Base-by-base conservation (phyloP, 2,888 invertebrate species). In the Campopleginae sp. region DNA sequence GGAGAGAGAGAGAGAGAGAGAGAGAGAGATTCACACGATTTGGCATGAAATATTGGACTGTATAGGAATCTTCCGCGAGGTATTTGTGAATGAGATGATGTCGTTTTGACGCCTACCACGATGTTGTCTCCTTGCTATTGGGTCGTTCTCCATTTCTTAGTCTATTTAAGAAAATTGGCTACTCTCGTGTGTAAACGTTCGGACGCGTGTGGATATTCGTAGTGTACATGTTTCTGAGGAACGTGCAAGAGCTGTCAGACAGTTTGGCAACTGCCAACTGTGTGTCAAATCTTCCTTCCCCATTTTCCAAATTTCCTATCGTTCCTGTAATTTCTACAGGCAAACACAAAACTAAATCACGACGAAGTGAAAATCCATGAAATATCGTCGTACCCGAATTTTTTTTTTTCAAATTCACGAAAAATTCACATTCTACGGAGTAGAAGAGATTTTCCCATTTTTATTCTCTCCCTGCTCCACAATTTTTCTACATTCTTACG, bases 81-180 rank as follows among this genome's bases (percentile, higher is more conserved):
- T 82, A 71, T 82, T 80, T 65, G 79, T 86, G 86, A 87, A 86
- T 87, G 85, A 87, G 86, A 84, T 83, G 84, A 84, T 81, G 82
- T 63, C 75, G 44, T 72, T 54, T 80, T 80, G 82, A 86, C 82
- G 85, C 86, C 48, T 71, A 58, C 58, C 54, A 19, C n/a, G n/a
- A 6, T 46, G 19, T 78, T 38, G n/a, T 19, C 23, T 58, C 72
- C 38, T 19, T 38, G 27, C 10, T 23, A 8, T 7, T 51, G 48
- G 31, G 23, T 58, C 48, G 58, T 19, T 44, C 27, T 66, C 65
- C 76, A 72, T 84, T 84, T 76, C 17, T 17, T 51, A 31, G 27
- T 79, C 79, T 85, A 82, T 85, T 85, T 82, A 33, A 38, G 75
- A 63, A 38, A 44, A 54, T 72, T 70, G 33, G 46, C 51, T 27